phyloP scores from a whole-genome alignment of 1,140 invertebrate species.

The Brachionus sp. region DNA sequence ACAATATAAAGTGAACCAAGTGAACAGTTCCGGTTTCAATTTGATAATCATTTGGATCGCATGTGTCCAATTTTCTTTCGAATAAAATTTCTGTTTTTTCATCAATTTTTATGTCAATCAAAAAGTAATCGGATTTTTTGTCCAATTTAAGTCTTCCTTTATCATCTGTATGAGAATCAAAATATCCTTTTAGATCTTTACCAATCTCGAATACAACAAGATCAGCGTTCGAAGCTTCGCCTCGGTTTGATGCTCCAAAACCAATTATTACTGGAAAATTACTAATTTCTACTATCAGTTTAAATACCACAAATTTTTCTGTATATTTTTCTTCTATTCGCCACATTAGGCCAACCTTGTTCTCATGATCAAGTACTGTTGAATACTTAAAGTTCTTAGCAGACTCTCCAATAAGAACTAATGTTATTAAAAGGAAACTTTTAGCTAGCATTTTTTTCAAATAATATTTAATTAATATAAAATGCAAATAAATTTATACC shows the following conservation, averaged over 20 bases:
- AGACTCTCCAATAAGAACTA: not conserved
- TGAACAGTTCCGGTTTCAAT: slow-evolving; percentile 25
- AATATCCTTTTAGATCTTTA: slow-evolving; percentile 65
- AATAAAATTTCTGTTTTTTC: not conserved
- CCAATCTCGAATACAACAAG: slow-evolving; percentile 77
- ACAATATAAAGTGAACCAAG: slow-evolving; percentile 17
- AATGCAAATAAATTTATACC: not conserved
- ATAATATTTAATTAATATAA: not conserved
- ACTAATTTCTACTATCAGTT: not conserved
- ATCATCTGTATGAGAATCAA: slow-evolving; percentile 64
- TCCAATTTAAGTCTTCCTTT: slow-evolving; percentile 46
- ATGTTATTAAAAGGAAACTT: not conserved
- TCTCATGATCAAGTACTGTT: slow-evolving; percentile 17
- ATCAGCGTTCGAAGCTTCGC: slow-evolving; percentile 72
- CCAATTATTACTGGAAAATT: slow-evolving; percentile 49
- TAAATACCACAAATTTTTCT: not conserved
- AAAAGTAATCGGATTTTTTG: not conserved
- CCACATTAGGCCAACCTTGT: not conserved
- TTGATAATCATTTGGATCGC: slow-evolving; percentile 10
- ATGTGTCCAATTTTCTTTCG: slow-evolving; percentile 33
- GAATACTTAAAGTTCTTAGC: not conserved
- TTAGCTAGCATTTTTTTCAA: not conserved
- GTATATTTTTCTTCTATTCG: not conserved
- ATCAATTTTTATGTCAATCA: not conserved
- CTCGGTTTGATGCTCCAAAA: slow-evolving; percentile 82